Evolutionary conservation across 2,113 vertebrate species (phyloP).

Genomic region (Anser cygnoides): DNA sequence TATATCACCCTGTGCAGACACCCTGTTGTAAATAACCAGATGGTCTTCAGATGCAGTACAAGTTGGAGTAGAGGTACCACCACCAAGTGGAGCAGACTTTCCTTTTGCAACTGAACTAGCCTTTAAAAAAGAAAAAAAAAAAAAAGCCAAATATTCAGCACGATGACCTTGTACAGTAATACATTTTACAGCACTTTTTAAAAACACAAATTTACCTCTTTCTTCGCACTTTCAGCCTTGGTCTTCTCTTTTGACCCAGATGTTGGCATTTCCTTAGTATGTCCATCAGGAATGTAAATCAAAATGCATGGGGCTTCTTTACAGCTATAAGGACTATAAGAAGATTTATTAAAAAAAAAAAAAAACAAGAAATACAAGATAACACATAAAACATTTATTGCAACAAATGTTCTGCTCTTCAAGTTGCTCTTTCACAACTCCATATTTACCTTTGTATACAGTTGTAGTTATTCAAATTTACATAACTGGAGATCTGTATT

Average conservation of each 20-base stretch:
- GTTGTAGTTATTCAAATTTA: background rate
- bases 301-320: constrained; percentile 93
- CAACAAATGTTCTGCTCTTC: background rate
- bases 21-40: constrained; percentile 77
- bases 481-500: background rate
- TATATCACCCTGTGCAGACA: constrained; percentile 86
- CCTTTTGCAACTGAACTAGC: constrained; percentile 38
- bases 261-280: constrained; percentile 98
- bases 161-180: background rate
- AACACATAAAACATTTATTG: background rate
- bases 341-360: background rate
- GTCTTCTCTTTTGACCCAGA: constrained; percentile 95
- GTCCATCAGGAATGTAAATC: constrained; percentile 95
- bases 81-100: constrained; percentile 10
- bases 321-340: constrained; percentile 91
- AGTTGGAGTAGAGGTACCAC: background rate
- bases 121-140: constrained; percentile 18
- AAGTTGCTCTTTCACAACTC: background rate
- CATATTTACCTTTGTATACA: background rate
- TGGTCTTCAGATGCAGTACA: constrained; percentile 37
- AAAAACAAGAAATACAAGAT: background rate
- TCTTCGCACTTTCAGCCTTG: constrained; percentile 82
- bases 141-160: background rate
- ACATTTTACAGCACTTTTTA: background rate
- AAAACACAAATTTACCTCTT: constrained; percentile 75